Evolutionary conservation across 1,140 invertebrate species (phyloP), one percentile per base, ranked within the genome.

Genomic region (Drosophila leontia): DNA sequence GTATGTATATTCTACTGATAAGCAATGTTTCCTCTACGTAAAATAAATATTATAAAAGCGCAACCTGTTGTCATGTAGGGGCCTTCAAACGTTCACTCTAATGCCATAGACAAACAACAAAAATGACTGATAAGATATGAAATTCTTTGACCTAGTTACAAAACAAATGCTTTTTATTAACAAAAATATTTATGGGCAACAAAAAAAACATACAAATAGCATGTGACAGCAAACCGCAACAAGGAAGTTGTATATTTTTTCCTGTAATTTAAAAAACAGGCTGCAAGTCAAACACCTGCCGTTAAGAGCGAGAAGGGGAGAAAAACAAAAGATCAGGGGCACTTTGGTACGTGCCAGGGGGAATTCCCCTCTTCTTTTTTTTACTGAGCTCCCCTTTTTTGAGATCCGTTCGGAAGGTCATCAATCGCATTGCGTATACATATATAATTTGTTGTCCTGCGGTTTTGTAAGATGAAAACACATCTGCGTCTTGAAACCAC

Each of bases 241-340:
- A 26, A 19, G 57, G 67, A 81, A 67, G 68, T 85, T 74, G 60
- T 26, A 55, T 65, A 48, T 34, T 57, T 67, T 63, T 63, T 64
- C 42, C 57, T 61, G 67, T 45, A 69, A 56, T 67, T 75, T 62
- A 11, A 17, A 17, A 41, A 82, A 60, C 63, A 64, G 65, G 58
- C 60, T 64, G 80, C 77, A 83, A 86, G 84, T 87, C 78, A 88
- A 87, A 62, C 84, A 87, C 84, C 84, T 87, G 84, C 84, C 63
- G 32, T 26, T 59, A n/a, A 48, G 32, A 59, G n/a, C n/a, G 11
- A 45, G 23, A 42, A 41, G 44, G 12, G n/a, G 23, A 48, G 13
- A 57, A 34, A 70, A 65, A 55, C 17, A 58, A 68, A 41, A 60
- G 26, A 44, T 51, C 9, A 17, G 47, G 29, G 61, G 34, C n/a